Evolutionary conservation across 2,113 vertebrate species (phyloP).

Genomic region (Muscicapa adusta): DNA sequence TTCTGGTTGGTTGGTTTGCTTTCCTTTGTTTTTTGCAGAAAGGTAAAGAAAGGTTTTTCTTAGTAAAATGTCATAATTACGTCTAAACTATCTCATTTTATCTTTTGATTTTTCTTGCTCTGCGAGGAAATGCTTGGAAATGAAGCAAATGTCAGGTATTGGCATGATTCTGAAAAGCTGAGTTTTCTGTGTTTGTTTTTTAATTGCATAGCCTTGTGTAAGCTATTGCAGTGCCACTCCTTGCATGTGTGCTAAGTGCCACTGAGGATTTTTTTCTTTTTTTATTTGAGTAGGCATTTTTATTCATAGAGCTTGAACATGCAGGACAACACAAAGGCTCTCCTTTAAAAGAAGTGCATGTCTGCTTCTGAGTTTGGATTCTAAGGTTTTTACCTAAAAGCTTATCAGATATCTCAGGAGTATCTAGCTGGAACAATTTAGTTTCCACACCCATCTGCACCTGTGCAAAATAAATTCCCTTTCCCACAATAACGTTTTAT

Average conservation of each 20-base stretch:
- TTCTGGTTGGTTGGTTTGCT: neutral
- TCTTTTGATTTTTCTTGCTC: neutral
- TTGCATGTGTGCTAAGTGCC: neutral
- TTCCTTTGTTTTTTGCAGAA: neutral
- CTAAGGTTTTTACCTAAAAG: neutral
- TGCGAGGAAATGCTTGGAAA: neutral
- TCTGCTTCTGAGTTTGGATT: neutral
- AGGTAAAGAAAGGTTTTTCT: neutral
- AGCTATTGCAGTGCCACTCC: neutral
- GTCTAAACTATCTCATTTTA: neutral
- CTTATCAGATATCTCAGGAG: slow-evolving; percentile 24
- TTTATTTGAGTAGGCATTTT: neutral
- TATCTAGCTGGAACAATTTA: slow-evolving; percentile 21
- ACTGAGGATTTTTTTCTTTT: too few relatives aligned
- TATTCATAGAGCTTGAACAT: neutral
- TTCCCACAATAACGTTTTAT: slow-evolving; percentile 46
- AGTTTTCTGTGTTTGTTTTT: neutral
- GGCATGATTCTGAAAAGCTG: neutral
- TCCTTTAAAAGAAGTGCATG: neutral
- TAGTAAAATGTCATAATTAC: neutral
- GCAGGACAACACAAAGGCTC: neutral
- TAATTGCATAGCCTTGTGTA: neutral
- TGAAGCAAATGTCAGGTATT: neutral
- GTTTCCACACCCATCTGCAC: slow-evolving; percentile 51
- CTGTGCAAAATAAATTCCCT: slow-evolving; percentile 41